Conservation (phyloP, 2,113 vertebrate species). For the Oreochromis spilurus region DNA sequence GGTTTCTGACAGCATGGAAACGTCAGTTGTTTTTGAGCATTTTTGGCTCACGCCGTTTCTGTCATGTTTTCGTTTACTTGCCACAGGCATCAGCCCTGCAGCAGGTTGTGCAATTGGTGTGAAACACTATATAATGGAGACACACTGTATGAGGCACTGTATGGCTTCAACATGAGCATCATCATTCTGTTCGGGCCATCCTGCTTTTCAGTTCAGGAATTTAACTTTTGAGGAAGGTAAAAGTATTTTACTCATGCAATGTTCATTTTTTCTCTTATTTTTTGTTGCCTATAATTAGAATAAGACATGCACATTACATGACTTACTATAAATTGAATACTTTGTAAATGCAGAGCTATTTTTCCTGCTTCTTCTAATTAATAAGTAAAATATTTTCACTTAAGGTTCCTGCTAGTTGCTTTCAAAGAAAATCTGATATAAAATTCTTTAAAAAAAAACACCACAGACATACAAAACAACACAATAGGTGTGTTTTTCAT, state of each 20-base stretch:
- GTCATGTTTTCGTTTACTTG: slow-evolving; percentile 56
- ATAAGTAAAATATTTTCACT: neutral
- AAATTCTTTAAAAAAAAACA: neutral
- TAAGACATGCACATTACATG: neutral
- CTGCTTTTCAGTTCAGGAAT: neutral
- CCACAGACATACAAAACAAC: neutral
- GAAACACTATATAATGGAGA: slow-evolving; percentile 11
- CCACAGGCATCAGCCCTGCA: slow-evolving; percentile 9
- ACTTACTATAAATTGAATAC: neutral
- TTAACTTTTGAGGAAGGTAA: neutral
- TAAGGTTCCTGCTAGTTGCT: neutral
- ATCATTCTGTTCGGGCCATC: neutral
- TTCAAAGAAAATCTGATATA: neutral
- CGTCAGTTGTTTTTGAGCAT: slow-evolving; percentile 23
- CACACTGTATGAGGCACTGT: neutral
- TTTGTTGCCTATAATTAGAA: neutral
- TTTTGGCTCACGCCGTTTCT: slow-evolving; percentile 37
- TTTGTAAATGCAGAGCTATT: neutral
- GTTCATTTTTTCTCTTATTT: neutral
- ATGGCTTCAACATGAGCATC: neutral
- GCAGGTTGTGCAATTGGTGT: slow-evolving; percentile 16
- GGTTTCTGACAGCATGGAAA: neutral
- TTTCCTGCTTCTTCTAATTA: neutral
- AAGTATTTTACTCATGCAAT: neutral
- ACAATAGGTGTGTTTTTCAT: neutral